A percentile compares a stretch with the other conserved stretches of the same genome.
Evolutionary conservation across 2,888 invertebrate species (phyloP).

Genomic region (Bombylius discolor): DNA sequence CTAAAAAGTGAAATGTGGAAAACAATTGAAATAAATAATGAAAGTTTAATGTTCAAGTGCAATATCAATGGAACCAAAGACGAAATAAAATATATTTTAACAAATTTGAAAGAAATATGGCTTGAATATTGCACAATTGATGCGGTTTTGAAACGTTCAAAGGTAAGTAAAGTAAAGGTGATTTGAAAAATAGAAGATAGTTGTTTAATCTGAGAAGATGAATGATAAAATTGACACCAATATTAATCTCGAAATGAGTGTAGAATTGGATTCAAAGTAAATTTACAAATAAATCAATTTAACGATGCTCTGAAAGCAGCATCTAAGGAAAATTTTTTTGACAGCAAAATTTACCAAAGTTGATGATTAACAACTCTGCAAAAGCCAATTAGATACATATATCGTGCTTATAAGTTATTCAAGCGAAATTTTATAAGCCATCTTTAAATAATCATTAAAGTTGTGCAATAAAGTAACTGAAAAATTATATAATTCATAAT

Average conservation of each 20-base stretch:
- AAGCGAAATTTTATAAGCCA: too few species aligned
- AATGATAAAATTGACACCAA: too few species aligned
- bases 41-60: conserved; percentile 15
- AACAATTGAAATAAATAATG: conserved; percentile 48
- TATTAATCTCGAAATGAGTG: too few species aligned
- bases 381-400: not conserved
- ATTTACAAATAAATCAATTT: not conserved
- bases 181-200: too few species aligned
- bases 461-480: too few species aligned
- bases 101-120: conserved; percentile 14
- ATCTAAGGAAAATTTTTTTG: too few species aligned
- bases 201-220: too few species aligned
- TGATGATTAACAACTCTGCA: not conserved
- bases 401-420: too few species aligned
- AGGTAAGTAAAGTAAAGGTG: not conserved
- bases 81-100: conserved; percentile 15
- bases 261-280: not conserved
- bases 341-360: not conserved
- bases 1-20: conserved; percentile 16
- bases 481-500: too few species aligned
- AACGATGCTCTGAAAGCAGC: too few species aligned
- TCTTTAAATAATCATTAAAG: too few species aligned
- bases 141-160: conserved; percentile 1
- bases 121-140: conserved; percentile 11
- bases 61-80: conserved; percentile 2